These are phyloP conservation scores for Pheosia tremula DNA, from an alignment of 2,888 invertebrate genomes.

Conservation along the genomic window DNA sequence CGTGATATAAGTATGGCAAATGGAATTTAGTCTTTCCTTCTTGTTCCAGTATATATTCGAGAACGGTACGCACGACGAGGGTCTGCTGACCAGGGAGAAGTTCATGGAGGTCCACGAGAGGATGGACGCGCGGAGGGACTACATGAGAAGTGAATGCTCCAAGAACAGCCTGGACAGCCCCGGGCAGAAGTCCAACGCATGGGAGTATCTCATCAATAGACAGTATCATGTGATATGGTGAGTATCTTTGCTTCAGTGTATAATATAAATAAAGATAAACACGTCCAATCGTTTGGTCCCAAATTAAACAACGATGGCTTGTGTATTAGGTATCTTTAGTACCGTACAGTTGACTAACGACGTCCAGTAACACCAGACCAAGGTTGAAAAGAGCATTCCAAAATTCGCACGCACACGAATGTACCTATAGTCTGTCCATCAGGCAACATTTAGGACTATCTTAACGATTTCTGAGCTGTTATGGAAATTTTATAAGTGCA, in stretches of 20 bases:
- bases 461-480: too few relatives aligned
- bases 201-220: conserved; percentile 93
- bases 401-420: too few relatives aligned
- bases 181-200: conserved; percentile 90
- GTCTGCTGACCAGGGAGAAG: conserved; percentile 74
- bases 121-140: conserved; percentile 84
- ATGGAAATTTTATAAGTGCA: too few relatives aligned
- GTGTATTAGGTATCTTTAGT: too few relatives aligned
- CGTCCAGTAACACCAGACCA: too few relatives aligned
- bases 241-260: conserved; percentile 35
- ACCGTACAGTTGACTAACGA: too few relatives aligned
- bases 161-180: conserved; percentile 85
- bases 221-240: conserved; percentile 93
- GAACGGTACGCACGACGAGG: conserved; percentile 72
- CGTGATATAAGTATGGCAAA: neutral
- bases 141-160: conserved; percentile 85
- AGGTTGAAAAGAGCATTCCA: too few relatives aligned
- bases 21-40: neutral
- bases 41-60: conserved; percentile 80
- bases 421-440: too few relatives aligned
- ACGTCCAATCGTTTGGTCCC: neutral
- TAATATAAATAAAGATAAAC: neutral
- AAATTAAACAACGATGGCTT: too few relatives aligned
- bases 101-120: conserved; percentile 85
- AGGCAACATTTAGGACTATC: too few relatives aligned